phyloP scores from a whole-genome alignment of 2,113 vertebrate genomes.

The Oryzias celebensis region DNA sequence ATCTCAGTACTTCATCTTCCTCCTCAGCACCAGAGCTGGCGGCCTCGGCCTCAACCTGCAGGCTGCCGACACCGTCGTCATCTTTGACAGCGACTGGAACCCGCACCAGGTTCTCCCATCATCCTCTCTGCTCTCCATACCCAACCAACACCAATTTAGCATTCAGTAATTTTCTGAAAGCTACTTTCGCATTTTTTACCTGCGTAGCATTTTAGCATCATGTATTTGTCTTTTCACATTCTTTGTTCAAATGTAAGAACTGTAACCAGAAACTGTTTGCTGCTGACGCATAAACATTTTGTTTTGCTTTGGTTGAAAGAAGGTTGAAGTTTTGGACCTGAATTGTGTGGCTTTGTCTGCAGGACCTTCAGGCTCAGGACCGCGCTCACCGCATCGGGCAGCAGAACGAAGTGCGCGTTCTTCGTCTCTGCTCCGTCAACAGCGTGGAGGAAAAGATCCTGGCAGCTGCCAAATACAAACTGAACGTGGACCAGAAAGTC shows the following conservation, averaged over 20 bases:
- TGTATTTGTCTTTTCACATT: too few species aligned
- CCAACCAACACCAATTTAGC: too few species aligned
- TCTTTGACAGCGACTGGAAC: constrained; percentile 99
- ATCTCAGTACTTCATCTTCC: constrained; percentile 92
- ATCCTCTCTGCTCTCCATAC: too few species aligned
- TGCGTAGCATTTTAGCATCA: too few species aligned
- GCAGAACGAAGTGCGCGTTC: constrained; percentile 94
- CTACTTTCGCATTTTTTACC: too few species aligned
- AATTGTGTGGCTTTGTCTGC: not conserved
- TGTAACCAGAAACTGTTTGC: too few species aligned
- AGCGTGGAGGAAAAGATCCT: constrained; percentile 98
- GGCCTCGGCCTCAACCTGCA: constrained; percentile 94
- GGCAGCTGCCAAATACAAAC: constrained; percentile 96
- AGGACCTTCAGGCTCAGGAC: constrained; percentile 97
- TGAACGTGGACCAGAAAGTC: constrained; percentile 98
- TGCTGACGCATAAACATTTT: too few species aligned
- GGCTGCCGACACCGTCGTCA: constrained; percentile 93
- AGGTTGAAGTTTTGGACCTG: too few species aligned
- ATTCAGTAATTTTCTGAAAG: too few species aligned
- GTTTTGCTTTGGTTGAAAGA: too few species aligned
- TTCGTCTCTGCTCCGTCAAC: constrained; percentile 94
- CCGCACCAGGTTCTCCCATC: constrained; percentile 86
- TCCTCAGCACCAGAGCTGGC: constrained; percentile 92
- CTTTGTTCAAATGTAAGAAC: too few species aligned
- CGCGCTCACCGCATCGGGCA: constrained; percentile 96